Evolutionary conservation across 2,113 vertebrate genomes (phyloP).

Genomic region (Brachyistius frenatus): DNA sequence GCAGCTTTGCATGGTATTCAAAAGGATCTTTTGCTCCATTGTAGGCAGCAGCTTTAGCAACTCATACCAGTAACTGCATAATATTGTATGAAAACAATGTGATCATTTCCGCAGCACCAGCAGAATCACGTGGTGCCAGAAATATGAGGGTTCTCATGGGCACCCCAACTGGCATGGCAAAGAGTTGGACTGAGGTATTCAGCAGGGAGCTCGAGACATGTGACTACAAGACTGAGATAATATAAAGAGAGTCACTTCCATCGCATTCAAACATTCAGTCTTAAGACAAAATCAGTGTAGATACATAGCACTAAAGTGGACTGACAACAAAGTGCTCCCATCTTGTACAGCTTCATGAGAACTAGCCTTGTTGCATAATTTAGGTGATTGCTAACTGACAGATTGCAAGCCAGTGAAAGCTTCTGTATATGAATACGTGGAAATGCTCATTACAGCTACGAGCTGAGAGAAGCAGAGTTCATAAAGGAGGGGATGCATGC

Average conservation of each 20-base stretch:
- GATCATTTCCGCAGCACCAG: neutral
- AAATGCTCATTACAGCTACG: slow-evolving; percentile 24
- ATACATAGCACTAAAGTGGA: neutral
- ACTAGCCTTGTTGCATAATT: slow-evolving; percentile 45
- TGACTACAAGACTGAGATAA: slow-evolving; percentile 2
- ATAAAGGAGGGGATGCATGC: neutral
- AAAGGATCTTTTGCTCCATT: too few relatives aligned
- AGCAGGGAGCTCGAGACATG: neutral
- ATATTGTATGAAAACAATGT: slow-evolving; percentile 3
- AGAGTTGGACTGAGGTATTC: neutral
- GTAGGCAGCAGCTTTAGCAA: neutral
- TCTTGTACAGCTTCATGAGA: slow-evolving; percentile 22
- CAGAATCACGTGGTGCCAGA: neutral
- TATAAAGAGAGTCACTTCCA: neutral
- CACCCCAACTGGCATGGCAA: neutral
- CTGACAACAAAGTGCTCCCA: neutral
- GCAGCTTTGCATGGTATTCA: too few relatives aligned
- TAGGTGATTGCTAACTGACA: slow-evolving; percentile 29
- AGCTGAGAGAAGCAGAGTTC: slow-evolving; percentile 8
- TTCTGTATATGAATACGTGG: slow-evolving; percentile 7
- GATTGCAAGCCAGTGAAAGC: slow-evolving; percentile 6
- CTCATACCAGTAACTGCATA: neutral
- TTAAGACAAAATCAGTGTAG: neutral
- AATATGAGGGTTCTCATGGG: slow-evolving; percentile 1
- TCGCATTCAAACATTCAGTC: neutral